Percentiles rank a stretch among this genome's conserved stretches.
phyloP scores from a whole-genome alignment of 2,888 invertebrate genomes.

The Lucinisca nassula region DNA sequence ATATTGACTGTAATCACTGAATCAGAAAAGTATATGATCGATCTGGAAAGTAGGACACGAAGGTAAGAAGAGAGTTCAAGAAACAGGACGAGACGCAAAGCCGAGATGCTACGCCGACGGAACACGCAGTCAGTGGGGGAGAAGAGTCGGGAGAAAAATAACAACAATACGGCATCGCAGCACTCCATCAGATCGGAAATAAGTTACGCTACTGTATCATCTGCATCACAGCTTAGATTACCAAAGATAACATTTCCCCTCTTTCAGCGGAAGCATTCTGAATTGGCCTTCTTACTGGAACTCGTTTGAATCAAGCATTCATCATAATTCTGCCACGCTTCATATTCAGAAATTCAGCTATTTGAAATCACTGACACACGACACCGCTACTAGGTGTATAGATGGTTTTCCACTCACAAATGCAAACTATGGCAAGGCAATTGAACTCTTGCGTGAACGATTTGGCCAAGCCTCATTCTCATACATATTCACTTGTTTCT shows the following conservation, averaged over 20 bases:
- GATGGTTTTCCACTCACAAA: conserved; percentile 20
- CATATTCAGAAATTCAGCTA: conserved; percentile 19
- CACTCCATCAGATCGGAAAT: background rate
- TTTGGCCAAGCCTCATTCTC: conserved; percentile 20
- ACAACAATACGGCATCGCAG: background rate
- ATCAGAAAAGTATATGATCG: background rate
- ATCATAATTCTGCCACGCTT: conserved; percentile 6
- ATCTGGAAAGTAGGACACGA: conserved; percentile 1
- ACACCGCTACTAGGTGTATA: conserved; percentile 4
- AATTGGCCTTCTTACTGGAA: conserved; percentile 22
- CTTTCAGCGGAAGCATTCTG: conserved; percentile 10
- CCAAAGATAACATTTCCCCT: conserved; percentile 15
- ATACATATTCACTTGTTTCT: too few relatives aligned
- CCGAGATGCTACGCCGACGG: background rate
- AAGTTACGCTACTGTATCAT: background rate
- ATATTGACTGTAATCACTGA: background rate
- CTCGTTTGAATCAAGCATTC: conserved; percentile 22
- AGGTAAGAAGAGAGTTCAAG: background rate
- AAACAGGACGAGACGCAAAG: background rate
- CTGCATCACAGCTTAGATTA: background rate
- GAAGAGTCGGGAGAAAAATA: background rate
- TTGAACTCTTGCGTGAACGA: conserved; percentile 9
- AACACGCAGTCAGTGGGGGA: background rate
- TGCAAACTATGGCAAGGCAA: conserved; percentile 6
- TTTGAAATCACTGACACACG: conserved; percentile 14